Evolutionary conservation across 2,797 vertebrate species (phyloP), one percentile per base, ranked within the genome.

Genomic region (Avahi laniger): DNA sequence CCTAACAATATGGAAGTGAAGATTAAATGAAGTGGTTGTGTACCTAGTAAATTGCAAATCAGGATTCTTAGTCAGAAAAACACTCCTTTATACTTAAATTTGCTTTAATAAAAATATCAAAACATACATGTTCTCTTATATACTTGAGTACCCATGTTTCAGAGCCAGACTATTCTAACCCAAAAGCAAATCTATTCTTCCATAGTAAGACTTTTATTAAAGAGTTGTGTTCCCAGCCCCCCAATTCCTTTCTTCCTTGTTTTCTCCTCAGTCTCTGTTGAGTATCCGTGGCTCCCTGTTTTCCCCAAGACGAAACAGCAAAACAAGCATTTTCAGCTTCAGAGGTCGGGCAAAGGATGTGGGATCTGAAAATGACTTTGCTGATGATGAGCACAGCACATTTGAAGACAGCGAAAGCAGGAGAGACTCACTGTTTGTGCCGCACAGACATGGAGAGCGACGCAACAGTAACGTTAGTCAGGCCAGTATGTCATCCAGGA

Each of bases 291-390:
- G 99, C 87, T 99, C 99, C 93, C 98, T 99, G 96, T 99, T 99
- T 98, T 99, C 99, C 65, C 99, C 99, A 89, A 99, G 99, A 92
- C 99, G 99, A 97, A 99, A 99, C 98, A 99, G 99, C 98, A 99
- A 98, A 98, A 98, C 99, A 96, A 99, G 99, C 98, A 95, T 99
- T 98, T 99, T 99, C 99, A 99, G 99, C 98, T 99, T 99, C 98
- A 99, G 98, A 98, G 99, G 99, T 61, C 99, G 99, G 63, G 96
- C 98, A 52, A 99, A 98, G 88, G 99, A 99, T 63, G 46, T 98
- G 14, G 98, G 98, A 96, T 99, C 99, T 26, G 99, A 99, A 96
- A 99, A 99, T 93, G 99, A 99, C 96, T 99, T 99, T 98, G 99
- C 99, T 0, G 99, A 99, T 69, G 99, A 99, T 20, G 99, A 99